Evolutionary conservation across 2,888 invertebrate genomes (phyloP).

Genomic region (Colletes collaris): DNA sequence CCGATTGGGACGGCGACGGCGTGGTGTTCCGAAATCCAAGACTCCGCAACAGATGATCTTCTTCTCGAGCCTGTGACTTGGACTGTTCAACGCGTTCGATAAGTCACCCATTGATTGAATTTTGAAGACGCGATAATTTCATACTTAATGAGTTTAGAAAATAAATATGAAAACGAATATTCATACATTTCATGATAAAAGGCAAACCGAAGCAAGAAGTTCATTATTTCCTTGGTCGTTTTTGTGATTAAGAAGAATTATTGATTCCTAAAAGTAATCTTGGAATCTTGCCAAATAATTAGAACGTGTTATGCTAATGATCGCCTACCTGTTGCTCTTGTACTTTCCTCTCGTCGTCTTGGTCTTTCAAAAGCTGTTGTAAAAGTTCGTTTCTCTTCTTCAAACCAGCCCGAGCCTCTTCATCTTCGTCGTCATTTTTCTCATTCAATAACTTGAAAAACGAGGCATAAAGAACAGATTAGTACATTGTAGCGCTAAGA

Average conservation of each 20-base stretch:
- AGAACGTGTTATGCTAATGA: too few relatives aligned
- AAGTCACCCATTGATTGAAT: background rate
- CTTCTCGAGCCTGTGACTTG: slow-evolving; percentile 71
- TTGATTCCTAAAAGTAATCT: too few relatives aligned
- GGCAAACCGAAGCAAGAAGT: too few relatives aligned
- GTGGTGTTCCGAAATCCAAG: slow-evolving; percentile 84
- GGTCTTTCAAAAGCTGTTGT: slow-evolving; percentile 86
- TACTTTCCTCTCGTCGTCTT: slow-evolving; percentile 83
- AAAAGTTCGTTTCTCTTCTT: slow-evolving; percentile 87
- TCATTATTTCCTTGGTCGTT: too few relatives aligned
- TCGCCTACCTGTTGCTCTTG: slow-evolving; percentile 78
- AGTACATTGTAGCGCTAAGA: background rate
- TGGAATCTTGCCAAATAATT: too few relatives aligned
- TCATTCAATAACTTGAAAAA: slow-evolving; percentile 89
- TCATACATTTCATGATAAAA: too few relatives aligned
- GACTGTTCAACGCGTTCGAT: slow-evolving; percentile 12
- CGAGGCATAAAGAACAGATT: background rate
- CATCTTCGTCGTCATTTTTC: slow-evolving; percentile 91
- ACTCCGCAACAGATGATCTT: slow-evolving; percentile 84
- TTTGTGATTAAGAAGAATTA: too few relatives aligned
- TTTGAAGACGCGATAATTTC: too few relatives aligned
- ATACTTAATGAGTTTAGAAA: too few relatives aligned
- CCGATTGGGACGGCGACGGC: slow-evolving; percentile 85
- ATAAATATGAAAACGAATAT: too few relatives aligned
- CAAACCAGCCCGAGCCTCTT: slow-evolving; percentile 85